These are phyloP conservation scores for Gadus chalcogrammus DNA, from an alignment of 2,113 vertebrate species.

Conservation along the genomic window DNA sequence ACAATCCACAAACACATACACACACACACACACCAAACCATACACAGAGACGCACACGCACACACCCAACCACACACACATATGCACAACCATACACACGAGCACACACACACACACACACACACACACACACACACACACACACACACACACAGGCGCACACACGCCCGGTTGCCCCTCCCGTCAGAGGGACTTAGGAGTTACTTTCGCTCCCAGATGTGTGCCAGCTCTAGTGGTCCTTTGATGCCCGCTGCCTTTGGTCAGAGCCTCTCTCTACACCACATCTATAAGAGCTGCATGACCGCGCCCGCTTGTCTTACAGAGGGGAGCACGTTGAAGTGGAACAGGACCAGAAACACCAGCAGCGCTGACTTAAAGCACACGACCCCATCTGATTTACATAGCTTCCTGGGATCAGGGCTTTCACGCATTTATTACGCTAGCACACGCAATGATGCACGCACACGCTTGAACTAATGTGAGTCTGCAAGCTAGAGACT, in stretches of 20 bases:
- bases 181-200: no score
- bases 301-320: background rate
- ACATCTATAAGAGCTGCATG: background rate
- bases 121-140: no score
- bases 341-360: background rate
- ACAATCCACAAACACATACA: no score
- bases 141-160: no score
- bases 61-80: background rate
- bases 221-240: background rate
- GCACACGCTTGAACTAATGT: no score
- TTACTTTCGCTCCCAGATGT: background rate
- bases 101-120: background rate
- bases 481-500: no score
- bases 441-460: no score
- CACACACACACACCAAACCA: background rate
- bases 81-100: background rate
- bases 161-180: no score
- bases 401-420: background rate
- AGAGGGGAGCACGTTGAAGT: background rate
- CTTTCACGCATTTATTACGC: background rate
- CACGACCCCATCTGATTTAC: background rate
- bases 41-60: background rate
- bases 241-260: background rate
- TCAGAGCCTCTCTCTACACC: background rate
- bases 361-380: background rate